Percentiles rank a stretch among this genome's conserved stretches.
phyloP scores from a whole-genome alignment of 2,113 vertebrate genomes.

The Hyla sarda region DNA sequence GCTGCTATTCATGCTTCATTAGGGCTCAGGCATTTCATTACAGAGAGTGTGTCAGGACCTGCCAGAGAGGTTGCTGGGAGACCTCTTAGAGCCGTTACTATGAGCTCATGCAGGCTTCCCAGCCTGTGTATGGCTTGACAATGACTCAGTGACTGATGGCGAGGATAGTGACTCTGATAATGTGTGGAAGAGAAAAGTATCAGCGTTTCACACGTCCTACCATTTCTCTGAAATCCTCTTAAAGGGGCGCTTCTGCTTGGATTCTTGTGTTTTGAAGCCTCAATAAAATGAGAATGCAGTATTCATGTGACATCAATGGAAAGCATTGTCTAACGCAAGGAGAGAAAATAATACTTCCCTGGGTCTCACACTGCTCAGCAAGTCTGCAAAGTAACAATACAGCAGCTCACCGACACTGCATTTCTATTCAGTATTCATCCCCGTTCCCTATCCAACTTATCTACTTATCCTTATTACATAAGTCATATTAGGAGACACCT shows the following conservation, averaged over 20 bases:
- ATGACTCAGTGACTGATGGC: conserved; percentile 49
- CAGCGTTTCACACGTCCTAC: conserved; percentile 40
- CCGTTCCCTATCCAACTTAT: background rate
- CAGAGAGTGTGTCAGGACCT: conserved; percentile 50
- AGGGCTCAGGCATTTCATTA: conserved; percentile 52
- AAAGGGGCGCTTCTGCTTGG: conserved; percentile 16
- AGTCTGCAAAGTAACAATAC: background rate
- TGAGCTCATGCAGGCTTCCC: conserved; percentile 48
- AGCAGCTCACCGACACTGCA: background rate
- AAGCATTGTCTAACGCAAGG: background rate
- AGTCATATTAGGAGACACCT: background rate
- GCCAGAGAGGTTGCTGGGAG: conserved; percentile 53
- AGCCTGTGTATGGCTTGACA: conserved; percentile 39
- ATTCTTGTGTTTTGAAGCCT: conserved; percentile 10
- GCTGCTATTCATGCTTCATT: conserved; percentile 52
- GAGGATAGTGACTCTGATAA: conserved; percentile 37
- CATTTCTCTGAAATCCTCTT: conserved; percentile 33
- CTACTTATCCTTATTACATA: background rate
- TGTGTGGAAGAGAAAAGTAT: conserved; percentile 42
- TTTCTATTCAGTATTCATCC: background rate
- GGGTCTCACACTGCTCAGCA: conserved; percentile 14
- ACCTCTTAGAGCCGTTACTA: conserved; percentile 44
- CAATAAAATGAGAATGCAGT: conserved; percentile 7
- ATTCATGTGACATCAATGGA: conserved; percentile 13
- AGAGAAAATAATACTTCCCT: conserved; percentile 8